Evolutionary conservation across 2,888 invertebrate species (phyloP).

Genomic region (Pyrochroa serraticornis): DNA sequence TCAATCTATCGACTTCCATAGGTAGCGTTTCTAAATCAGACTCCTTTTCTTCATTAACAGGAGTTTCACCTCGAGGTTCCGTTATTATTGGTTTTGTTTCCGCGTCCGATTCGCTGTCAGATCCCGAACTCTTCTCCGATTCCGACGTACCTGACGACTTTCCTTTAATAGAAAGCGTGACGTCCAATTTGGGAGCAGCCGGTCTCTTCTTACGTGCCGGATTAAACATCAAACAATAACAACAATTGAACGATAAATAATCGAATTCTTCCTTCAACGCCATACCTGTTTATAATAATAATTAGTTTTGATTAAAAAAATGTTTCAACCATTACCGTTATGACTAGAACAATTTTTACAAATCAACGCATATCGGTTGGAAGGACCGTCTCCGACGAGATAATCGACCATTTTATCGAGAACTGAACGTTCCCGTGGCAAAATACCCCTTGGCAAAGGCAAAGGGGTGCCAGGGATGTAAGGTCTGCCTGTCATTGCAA

Average conservation of each 20-base stretch:
- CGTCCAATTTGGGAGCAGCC: constrained; percentile 69
- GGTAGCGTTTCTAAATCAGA: constrained; percentile 8
- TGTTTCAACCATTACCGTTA: constrained; percentile 71
- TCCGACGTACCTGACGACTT: constrained; percentile 44
- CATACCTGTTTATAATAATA: constrained; percentile 63
- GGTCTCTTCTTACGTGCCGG: constrained; percentile 88
- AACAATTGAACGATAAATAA: constrained; percentile 84
- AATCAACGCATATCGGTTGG: constrained; percentile 93
- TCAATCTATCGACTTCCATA: constrained; percentile 18
- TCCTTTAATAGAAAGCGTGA: constrained; percentile 31
- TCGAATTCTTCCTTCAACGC: constrained; percentile 74
- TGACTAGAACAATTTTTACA: constrained; percentile 89
- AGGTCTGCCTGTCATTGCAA: constrained; percentile 6
- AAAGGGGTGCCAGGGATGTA: constrained; percentile 43
- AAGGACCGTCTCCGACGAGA: constrained; percentile 93
- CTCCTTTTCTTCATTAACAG: neutral
- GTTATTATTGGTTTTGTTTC: constrained; percentile 33
- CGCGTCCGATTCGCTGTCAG: constrained; percentile 43
- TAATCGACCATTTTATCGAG: constrained; percentile 93
- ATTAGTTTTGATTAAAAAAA: neutral
- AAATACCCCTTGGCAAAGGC: constrained; percentile 72
- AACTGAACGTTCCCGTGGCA: constrained; percentile 76
- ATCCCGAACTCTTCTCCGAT: constrained; percentile 48
- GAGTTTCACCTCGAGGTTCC: constrained; percentile 26
- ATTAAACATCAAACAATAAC: constrained; percentile 87